Base-by-base conservation (phyloP, 1,140 invertebrate species). In the Magallana angulata region DNA sequence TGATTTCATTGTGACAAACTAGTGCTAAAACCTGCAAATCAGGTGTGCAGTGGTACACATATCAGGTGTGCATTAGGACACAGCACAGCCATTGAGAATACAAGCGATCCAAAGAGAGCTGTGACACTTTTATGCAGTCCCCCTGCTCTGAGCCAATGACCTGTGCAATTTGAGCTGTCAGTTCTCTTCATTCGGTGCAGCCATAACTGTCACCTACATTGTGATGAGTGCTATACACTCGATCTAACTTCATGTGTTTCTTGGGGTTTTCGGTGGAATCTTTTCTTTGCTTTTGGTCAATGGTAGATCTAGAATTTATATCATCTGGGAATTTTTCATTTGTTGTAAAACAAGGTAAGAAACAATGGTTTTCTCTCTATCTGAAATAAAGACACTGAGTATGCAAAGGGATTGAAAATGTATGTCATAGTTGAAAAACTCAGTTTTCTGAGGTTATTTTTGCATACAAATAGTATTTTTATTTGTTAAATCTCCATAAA, bases 51-150 rank as follows among this genome's bases (percentile, higher is more conserved):
- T 30, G 8, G 68, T 76, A 76, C 68, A 76, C 64, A 76, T 12
- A 48, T 48, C 36, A 48, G 36, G 36, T 48, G 36, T 48, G 36
- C 36, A 48, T 48, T 48, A 48, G 36, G 2, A 48, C 36, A 48
- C 68, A 30, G 68, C 9, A 30, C 24, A 30, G 24, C 8, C 5
- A 30, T 7, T 24, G 24, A 36, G 14, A 76, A 48, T 30, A 12
- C 68, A 76, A 24, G 11, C 36, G 68, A 30, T 76, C 24, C 68
- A 62, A 12, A 76, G 24, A 76, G 30, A 11, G 5, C 24, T 11
- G 68, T 76, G 68, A 76, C 68, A 76, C 24, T 30, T 76, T 76
- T 76, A 76, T 76, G 18, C 68, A 30, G 18, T 76, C 14, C 60
- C 36, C 60, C 60, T 18, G 60, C 16, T 64, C 60, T 16, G 18